Conservation (phyloP, 2,113 vertebrate species). For the Percina caprodes region DNA sequence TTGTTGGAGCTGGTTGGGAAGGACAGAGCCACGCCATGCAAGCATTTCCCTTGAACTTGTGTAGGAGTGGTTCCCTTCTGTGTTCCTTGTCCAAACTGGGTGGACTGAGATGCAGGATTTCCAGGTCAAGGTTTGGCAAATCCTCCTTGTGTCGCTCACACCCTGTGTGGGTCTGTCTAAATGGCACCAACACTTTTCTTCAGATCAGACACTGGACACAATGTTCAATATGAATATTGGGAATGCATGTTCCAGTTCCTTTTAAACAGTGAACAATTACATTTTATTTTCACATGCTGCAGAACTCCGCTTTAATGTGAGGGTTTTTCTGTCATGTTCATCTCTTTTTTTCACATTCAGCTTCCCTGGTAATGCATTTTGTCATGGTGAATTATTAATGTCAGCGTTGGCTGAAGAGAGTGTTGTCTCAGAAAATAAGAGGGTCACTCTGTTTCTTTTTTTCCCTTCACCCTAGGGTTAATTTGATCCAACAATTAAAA, state of each 20-base stretch:
- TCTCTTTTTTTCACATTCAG: constrained; percentile 16
- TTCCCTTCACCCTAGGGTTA: constrained; percentile 58
- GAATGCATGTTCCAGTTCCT: constrained; percentile 27
- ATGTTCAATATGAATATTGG: background rate
- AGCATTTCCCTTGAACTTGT: constrained; percentile 70
- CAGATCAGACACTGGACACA: constrained; percentile 32
- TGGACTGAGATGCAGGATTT: constrained; percentile 74
- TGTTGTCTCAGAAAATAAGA: constrained; percentile 69
- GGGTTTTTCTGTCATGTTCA: constrained; percentile 26
- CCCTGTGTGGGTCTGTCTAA: constrained; percentile 43
- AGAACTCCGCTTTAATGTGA: constrained; percentile 26
- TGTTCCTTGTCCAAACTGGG: constrained; percentile 60
- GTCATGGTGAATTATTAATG: constrained; percentile 71
- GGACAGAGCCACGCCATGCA: constrained; percentile 52
- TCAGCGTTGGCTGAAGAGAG: constrained; percentile 42
- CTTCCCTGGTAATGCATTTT: constrained; percentile 50
- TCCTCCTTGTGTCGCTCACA: constrained; percentile 56
- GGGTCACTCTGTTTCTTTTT: constrained; percentile 50
- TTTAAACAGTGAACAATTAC: constrained; percentile 21
- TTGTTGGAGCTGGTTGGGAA: constrained; percentile 46
- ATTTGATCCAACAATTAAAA: constrained; percentile 71
- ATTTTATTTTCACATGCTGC: constrained; percentile 3
- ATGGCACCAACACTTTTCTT: constrained; percentile 6
- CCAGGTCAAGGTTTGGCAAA: constrained; percentile 74
- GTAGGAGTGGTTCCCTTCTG: constrained; percentile 59